These are phyloP conservation scores for Palythoa grandiflora DNA, from an alignment of 92 coral and sea anemone species.

Conservation along the genomic window DNA sequence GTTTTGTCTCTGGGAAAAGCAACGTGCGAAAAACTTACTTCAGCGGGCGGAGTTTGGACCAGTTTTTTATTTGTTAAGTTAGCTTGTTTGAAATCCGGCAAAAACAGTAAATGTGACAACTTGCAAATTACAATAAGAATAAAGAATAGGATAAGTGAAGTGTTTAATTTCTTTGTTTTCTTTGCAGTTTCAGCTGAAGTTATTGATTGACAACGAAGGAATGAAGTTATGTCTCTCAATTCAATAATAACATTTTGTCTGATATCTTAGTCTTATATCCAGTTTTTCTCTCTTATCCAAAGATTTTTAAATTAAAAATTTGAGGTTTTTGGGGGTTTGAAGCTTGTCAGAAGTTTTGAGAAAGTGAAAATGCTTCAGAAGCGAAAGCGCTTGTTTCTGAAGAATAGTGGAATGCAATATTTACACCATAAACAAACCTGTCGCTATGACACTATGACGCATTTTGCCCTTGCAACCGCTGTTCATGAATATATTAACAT, in stretches of 20 bases:
- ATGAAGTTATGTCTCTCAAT: conserved; percentile 19
- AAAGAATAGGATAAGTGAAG: conserved; percentile 55
- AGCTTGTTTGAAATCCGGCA: background rate
- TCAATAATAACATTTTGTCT: background rate
- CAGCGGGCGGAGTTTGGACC: no score
- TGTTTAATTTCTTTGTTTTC: conserved; percentile 59
- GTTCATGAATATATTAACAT: conserved; percentile 53
- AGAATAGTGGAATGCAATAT: conserved; percentile 50
- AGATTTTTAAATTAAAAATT: background rate
- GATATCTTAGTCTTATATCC: background rate
- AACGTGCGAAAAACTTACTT: no score
- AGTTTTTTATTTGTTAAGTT: background rate
- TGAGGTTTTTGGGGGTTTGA: background rate
- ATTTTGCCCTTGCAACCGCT: conserved; percentile 55
- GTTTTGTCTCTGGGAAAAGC: no score
- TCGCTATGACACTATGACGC: conserved; percentile 85
- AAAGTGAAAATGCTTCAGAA: background rate
- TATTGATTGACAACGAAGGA: conserved; percentile 58
- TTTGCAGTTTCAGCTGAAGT: background rate
- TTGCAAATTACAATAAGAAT: background rate
- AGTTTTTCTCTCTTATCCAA: background rate
- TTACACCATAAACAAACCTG: conserved; percentile 71
- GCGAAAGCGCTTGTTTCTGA: conserved; percentile 8
- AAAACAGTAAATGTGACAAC: conserved; percentile 7
- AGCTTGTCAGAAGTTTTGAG: background rate